phyloP scores from a whole-genome alignment of 2,888 invertebrate species.

The Phlogophora meticulosa region DNA sequence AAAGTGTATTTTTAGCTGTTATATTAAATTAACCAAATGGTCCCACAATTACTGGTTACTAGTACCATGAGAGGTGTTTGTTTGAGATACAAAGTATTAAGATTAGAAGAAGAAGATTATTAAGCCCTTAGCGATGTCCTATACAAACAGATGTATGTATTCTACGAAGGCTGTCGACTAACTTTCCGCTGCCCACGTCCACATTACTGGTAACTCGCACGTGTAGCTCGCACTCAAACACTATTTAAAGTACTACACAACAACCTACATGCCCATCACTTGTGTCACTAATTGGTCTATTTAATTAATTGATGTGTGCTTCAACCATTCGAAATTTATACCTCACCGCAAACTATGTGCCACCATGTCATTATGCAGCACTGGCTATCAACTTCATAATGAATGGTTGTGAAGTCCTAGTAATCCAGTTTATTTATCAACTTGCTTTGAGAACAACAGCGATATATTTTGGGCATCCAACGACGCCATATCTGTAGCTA shows the following conservation, averaged over 20 bases:
- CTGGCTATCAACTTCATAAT: constrained; percentile 34
- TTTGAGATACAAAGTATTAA: constrained; percentile 3
- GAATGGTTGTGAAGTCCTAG: constrained; percentile 36
- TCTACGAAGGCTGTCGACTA: not conserved
- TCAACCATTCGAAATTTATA: constrained; percentile 39
- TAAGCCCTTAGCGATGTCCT: not conserved
- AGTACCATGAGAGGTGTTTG: not conserved
- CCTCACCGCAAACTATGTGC: constrained; percentile 34
- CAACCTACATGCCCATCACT: constrained; percentile 21
- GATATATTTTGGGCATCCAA: constrained; percentile 72
- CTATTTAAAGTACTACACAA: constrained; percentile 30
- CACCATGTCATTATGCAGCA: constrained; percentile 34
- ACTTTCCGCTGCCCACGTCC: constrained; percentile 3
- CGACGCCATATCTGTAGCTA: constrained; percentile 77
- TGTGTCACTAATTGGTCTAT: constrained; percentile 47
- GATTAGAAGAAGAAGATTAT: too few species aligned
- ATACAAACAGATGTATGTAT: constrained; percentile 6
- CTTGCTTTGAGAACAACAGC: constrained; percentile 63
- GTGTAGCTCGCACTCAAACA: constrained; percentile 2
- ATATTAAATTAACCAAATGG: too few species aligned
- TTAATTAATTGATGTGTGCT: constrained; percentile 42
- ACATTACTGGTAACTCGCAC: constrained; percentile 4
- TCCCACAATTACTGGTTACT: not conserved
- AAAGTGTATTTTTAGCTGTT: not conserved
- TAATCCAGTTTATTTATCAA: constrained; percentile 60